Conservation (phyloP, 2,113 vertebrate species). For the Macroglossus sobrinus region DNA sequence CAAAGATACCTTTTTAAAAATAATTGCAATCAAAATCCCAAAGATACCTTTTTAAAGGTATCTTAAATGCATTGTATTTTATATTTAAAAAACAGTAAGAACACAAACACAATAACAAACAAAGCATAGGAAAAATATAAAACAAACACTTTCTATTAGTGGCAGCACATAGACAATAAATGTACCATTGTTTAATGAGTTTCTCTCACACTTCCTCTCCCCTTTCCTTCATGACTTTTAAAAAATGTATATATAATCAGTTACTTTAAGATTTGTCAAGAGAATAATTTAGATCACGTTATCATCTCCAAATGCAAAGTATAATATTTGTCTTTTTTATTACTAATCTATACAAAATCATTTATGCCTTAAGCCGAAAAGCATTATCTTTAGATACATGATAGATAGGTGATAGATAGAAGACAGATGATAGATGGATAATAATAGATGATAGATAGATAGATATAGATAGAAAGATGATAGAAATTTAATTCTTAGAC, state of each 20-base stretch:
- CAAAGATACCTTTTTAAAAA: not conserved
- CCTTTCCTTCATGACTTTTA: not conserved
- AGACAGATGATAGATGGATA: not conserved
- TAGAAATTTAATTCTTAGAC: not conserved
- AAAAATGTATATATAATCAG: not conserved
- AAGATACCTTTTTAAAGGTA: not conserved
- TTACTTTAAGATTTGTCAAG: not conserved
- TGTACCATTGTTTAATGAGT: not conserved
- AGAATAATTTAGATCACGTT: not conserved
- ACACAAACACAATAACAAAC: not conserved
- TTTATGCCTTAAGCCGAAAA: not conserved
- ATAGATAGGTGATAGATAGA: not conserved
- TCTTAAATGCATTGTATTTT: not conserved
- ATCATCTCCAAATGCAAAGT: not conserved
- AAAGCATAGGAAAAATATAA: not conserved
- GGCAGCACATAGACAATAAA: not conserved
- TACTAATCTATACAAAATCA: not conserved
- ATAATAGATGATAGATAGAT: not conserved
- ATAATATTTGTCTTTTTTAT: not conserved
- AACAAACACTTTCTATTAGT: not conserved
- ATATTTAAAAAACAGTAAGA: not conserved
- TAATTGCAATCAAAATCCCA: not conserved
- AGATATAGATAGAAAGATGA: not conserved
- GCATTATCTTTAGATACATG: not conserved
- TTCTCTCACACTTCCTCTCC: not conserved